Conservation (phyloP, 2,797 vertebrate species). For the Gorsachius magnificus region DNA sequence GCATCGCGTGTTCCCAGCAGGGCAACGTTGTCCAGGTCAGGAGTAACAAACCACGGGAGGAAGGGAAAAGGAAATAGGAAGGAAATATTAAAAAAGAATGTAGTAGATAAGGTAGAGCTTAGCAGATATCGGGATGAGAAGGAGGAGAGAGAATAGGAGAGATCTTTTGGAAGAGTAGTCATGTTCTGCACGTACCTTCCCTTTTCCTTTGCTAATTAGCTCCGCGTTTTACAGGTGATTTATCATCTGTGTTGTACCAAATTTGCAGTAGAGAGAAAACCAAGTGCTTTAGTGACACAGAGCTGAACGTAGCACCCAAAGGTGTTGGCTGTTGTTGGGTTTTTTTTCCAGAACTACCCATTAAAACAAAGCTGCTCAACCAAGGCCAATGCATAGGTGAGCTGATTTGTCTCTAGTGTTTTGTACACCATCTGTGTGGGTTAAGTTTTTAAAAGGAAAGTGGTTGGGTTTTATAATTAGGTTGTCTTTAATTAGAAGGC, state of each 20-base stretch:
- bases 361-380: neutral
- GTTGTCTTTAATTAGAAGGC: neutral
- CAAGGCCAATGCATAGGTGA: neutral
- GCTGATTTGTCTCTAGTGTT: neutral
- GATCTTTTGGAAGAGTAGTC: neutral
- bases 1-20: neutral
- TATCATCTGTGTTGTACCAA: neutral
- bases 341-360: neutral
- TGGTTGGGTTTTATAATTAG: neutral
- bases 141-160: neutral
- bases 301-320: neutral
- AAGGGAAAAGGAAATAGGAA: neutral
- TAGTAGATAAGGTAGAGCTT: neutral
- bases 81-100: neutral
- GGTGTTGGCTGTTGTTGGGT: neutral
- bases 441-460: neutral
- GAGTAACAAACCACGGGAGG: accelerated
- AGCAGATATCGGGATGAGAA: neutral
- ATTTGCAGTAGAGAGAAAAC: neutral
- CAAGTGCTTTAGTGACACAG: neutral
- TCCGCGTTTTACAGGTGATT: neutral
- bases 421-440: accelerated
- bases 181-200: accelerated
- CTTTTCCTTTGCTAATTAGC: neutral
- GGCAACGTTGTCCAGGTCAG: accelerated